A percentile compares a stretch with the other conserved stretches of the same genome.
Evolutionary conservation across 2,888 invertebrate species (phyloP).

Genomic region (Agapetus fuscipes): DNA sequence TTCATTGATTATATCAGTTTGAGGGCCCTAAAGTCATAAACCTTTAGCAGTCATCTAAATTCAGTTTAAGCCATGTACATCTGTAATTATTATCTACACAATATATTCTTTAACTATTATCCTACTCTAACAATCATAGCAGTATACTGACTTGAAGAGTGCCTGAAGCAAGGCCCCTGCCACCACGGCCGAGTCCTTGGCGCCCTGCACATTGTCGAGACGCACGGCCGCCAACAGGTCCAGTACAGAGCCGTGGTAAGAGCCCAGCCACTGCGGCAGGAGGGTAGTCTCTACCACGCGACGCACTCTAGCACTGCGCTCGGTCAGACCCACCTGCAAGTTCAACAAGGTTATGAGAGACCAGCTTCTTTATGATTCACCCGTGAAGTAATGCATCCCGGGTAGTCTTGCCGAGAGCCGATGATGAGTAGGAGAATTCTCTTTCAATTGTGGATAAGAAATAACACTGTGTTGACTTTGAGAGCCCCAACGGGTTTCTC

Average conservation of each 20-base stretch:
- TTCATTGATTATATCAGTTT: too few species aligned
- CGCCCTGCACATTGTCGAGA: conserved; percentile 50
- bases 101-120: neutral
- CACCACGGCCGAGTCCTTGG: conserved; percentile 42
- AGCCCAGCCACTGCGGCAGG: conserved; percentile 66
- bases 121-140: neutral
- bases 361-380: too few species aligned
- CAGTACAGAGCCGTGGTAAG: conserved; percentile 60
- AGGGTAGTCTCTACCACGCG: conserved; percentile 46
- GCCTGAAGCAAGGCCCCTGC: conserved; percentile 41
- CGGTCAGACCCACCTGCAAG: conserved; percentile 37
- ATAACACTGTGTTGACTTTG: too few species aligned
- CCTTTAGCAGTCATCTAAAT: too few species aligned
- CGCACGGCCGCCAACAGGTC: conserved; percentile 65
- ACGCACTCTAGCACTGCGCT: conserved; percentile 38
- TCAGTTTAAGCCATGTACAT: too few species aligned
- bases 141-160: conserved; percentile 35
- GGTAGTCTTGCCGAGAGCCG: too few species aligned
- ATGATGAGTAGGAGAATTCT: too few species aligned
- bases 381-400: too few species aligned
- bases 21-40: too few species aligned
- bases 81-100: neutral
- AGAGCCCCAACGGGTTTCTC: too few species aligned
- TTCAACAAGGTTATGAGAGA: too few species aligned
- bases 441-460: too few species aligned